A percentile compares a stretch with the other conserved stretches of the same genome.
These are phyloP conservation scores for Lampris incognitus DNA, from an alignment of 2,113 vertebrate species.

Conservation along the genomic window DNA sequence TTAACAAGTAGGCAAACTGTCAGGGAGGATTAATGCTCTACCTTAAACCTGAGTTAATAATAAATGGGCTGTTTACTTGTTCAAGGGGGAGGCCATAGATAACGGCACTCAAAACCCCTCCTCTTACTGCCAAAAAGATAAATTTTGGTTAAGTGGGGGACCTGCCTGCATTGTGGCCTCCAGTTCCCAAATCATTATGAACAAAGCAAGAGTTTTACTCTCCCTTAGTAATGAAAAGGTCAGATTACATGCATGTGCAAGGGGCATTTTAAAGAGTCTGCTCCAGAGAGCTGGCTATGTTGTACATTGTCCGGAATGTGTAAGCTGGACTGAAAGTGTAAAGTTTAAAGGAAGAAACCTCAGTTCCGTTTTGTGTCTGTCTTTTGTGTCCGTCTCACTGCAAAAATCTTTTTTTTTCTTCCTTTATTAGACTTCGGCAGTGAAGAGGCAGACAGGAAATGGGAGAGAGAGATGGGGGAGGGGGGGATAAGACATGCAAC, in stretches of 20 bases:
- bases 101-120: conserved; percentile 83
- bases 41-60: conserved; percentile 90
- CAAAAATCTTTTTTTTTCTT: too few relatives aligned
- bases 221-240: conserved; percentile 80
- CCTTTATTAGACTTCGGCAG: too few relatives aligned
- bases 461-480: too few relatives aligned
- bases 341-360: conserved; percentile 11
- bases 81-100: conserved; percentile 87
- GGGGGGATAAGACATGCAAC: too few relatives aligned
- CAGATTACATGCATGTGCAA: conserved; percentile 65
- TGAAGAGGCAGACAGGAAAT: too few relatives aligned
- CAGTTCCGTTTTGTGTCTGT: not conserved
- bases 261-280: conserved; percentile 46
- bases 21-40: conserved; percentile 87
- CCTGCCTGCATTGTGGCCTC: conserved; percentile 81
- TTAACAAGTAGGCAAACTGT: conserved; percentile 88
- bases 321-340: not conserved
- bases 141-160: conserved; percentile 87
- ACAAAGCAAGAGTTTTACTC: conserved; percentile 82
- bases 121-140: conserved; percentile 87
- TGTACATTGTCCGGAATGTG: conserved; percentile 17
- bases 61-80: conserved; percentile 89
- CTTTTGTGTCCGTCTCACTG: not conserved
- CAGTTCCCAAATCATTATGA: conserved; percentile 82
- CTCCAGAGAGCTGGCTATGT: conserved; percentile 17